Evolutionary conservation across 2,888 invertebrate species (phyloP).

Genomic region (Drosophila anceps): DNA sequence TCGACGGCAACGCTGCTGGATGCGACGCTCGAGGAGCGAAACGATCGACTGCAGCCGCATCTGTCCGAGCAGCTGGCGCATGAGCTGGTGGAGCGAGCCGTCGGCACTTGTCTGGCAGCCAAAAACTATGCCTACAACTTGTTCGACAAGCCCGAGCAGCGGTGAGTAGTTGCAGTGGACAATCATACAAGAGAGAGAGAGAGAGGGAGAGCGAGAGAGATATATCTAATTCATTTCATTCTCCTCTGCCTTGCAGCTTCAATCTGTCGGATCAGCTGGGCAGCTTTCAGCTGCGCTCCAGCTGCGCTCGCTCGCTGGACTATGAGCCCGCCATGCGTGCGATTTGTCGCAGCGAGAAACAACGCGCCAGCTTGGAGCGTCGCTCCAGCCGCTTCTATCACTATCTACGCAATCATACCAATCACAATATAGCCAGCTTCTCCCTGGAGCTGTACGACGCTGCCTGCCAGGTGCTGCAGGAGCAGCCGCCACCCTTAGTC

Average conservation of each 20-base stretch:
- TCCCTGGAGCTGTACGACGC: slow-evolving; percentile 86
- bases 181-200: too few relatives aligned
- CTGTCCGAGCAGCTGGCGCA: slow-evolving; percentile 81
- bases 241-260: slow-evolving; percentile 84
- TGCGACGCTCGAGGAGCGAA: slow-evolving; percentile 47
- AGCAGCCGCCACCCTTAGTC: slow-evolving; percentile 14
- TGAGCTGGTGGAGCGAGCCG: slow-evolving; percentile 79
- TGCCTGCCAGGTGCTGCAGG: slow-evolving; percentile 82
- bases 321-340: slow-evolving; percentile 89
- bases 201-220: too few relatives aligned
- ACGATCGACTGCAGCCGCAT: slow-evolving; percentile 78
- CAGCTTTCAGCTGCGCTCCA: slow-evolving; percentile 86
- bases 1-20: slow-evolving; percentile 83
- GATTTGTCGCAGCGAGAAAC: slow-evolving; percentile 90
- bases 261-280: slow-evolving; percentile 86
- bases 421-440: slow-evolving; percentile 85
- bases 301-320: slow-evolving; percentile 88
- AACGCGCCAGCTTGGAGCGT: slow-evolving; percentile 87
- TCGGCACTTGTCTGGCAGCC: slow-evolving; percentile 76
- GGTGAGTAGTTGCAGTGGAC: too few relatives aligned
- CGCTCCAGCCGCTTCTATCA: slow-evolving; percentile 92
- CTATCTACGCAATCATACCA: slow-evolving; percentile 88
- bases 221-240: not conserved
- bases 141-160: slow-evolving; percentile 74
- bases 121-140: slow-evolving; percentile 81